Percentiles rank a stretch among this genome's conserved stretches.
phyloP scores from a whole-genome alignment of 2,888 invertebrate genomes.

The Heliconius charithonia region DNA sequence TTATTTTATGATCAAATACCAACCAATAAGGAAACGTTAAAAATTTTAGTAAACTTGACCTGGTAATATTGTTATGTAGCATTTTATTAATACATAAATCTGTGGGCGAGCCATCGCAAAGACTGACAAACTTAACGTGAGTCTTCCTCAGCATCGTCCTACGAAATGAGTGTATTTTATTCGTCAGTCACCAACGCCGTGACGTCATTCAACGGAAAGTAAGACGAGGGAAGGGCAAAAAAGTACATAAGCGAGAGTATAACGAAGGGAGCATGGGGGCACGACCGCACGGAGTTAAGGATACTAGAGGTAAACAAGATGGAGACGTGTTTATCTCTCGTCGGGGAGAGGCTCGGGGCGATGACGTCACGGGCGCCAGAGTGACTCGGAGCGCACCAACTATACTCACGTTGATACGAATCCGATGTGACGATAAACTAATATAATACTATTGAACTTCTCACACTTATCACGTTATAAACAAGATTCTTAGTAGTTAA shows the following conservation, averaged over 20 bases:
- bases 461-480: background rate
- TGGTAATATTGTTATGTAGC: background rate
- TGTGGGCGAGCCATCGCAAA: slow-evolving; percentile 81
- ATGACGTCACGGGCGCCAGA: slow-evolving; percentile 74
- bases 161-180: slow-evolving; percentile 63
- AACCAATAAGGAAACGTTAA: background rate
- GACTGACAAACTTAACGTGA: slow-evolving; percentile 64
- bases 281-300: slow-evolving; percentile 46
- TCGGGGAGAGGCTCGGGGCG: slow-evolving; percentile 53
- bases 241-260: slow-evolving; percentile 30
- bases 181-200: slow-evolving; percentile 65
- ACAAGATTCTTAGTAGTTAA: background rate
- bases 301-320: slow-evolving; percentile 56
- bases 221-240: slow-evolving; percentile 24
- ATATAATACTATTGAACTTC: slow-evolving; percentile 10
- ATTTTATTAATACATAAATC: slow-evolving; percentile 16
- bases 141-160: slow-evolving; percentile 72
- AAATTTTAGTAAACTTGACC: background rate
- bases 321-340: slow-evolving; percentile 58
- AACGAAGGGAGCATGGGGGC: slow-evolving; percentile 39
- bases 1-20: background rate
- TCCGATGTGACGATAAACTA: slow-evolving; percentile 64
- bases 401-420: slow-evolving; percentile 63
- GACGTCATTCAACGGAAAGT: slow-evolving; percentile 57
- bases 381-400: slow-evolving; percentile 69